phyloP scores from a whole-genome alignment of 2,797 vertebrate species.

The Australoheros facetus region DNA sequence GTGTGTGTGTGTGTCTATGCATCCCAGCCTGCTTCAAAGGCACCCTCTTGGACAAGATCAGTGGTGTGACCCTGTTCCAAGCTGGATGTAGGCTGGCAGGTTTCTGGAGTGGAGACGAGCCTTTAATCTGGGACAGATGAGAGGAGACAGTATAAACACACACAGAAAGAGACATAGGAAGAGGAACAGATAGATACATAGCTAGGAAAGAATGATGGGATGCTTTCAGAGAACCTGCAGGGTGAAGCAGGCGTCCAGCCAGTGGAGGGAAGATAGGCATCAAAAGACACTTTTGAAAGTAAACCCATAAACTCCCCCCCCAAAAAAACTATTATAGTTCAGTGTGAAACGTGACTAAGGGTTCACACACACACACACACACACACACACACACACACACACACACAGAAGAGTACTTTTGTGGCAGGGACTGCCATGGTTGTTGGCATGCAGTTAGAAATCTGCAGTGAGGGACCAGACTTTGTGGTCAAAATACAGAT shows the following conservation, averaged over 20 bases:
- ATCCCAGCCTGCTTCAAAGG: slow-evolving; percentile 75
- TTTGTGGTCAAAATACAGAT: not conserved
- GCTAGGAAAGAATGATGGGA: slow-evolving; percentile 6
- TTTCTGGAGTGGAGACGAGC: slow-evolving; percentile 67
- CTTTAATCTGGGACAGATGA: slow-evolving; percentile 76
- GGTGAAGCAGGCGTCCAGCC: slow-evolving; percentile 3
- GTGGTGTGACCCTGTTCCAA: slow-evolving; percentile 71
- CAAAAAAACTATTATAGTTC: not conserved
- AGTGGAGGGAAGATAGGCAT: slow-evolving; percentile 6
- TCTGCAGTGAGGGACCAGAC: slow-evolving; percentile 8
- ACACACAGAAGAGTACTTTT: not conserved
- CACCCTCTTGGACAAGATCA: slow-evolving; percentile 77
- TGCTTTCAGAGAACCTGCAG: slow-evolving; percentile 25
- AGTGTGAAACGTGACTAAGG: not conserved
- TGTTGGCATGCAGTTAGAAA: slow-evolving; percentile 2
- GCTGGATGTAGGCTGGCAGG: slow-evolving; percentile 74
- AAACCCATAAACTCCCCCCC: not conserved
- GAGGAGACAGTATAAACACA: slow-evolving; percentile 27
- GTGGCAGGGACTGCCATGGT: not conserved
- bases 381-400: no score
- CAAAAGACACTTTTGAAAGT: slow-evolving; percentile 2
- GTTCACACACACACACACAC: not conserved
- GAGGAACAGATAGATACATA: not conserved
- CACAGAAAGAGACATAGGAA: slow-evolving; percentile 1
- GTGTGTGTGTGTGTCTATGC: slow-evolving; percentile 10